phyloP scores from a whole-genome alignment of 2,113 vertebrate genomes.

The Rhinichthys klamathensis region DNA sequence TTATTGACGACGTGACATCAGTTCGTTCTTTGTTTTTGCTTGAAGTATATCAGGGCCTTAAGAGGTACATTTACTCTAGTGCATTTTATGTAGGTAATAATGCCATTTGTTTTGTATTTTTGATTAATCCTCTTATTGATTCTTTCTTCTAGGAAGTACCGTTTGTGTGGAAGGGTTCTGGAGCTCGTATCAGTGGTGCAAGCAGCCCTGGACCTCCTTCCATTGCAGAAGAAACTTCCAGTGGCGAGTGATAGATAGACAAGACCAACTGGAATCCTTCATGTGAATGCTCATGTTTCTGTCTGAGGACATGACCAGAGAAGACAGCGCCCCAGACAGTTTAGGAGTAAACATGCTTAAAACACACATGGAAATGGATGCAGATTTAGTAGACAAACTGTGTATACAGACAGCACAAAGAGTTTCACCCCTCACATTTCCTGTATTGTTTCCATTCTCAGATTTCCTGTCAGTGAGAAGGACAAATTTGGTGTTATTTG shows the following conservation, averaged over 20 bases:
- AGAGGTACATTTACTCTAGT: not conserved
- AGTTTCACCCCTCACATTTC: not conserved
- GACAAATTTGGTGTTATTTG: not conserved
- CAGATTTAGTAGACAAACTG: constrained; percentile 1
- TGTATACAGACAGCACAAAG: not conserved
- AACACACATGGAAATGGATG: constrained; percentile 8
- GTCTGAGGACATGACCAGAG: not conserved
- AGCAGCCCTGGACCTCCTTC: constrained; percentile 54
- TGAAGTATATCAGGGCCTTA: too few relatives aligned
- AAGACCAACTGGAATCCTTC: constrained; percentile 9
- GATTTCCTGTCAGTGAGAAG: not conserved
- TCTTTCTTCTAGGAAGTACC: constrained; percentile 68
- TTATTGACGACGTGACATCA: too few relatives aligned
- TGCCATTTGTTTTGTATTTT: not conserved
- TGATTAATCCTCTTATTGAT: not conserved
- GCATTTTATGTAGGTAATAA: not conserved
- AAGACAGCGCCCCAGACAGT: constrained; percentile 1
- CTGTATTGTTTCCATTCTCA: not conserved
- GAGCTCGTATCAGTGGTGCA: constrained; percentile 54
- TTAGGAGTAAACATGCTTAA: constrained; percentile 6
- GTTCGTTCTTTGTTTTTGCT: too few relatives aligned
- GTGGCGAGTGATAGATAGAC: constrained; percentile 50
- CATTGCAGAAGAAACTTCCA: constrained; percentile 60
- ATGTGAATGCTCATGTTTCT: constrained; percentile 20
- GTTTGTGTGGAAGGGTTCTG: constrained; percentile 62